Evolutionary conservation across 2,113 vertebrate species (phyloP).

Genomic region (Antennarius striatus): DNA sequence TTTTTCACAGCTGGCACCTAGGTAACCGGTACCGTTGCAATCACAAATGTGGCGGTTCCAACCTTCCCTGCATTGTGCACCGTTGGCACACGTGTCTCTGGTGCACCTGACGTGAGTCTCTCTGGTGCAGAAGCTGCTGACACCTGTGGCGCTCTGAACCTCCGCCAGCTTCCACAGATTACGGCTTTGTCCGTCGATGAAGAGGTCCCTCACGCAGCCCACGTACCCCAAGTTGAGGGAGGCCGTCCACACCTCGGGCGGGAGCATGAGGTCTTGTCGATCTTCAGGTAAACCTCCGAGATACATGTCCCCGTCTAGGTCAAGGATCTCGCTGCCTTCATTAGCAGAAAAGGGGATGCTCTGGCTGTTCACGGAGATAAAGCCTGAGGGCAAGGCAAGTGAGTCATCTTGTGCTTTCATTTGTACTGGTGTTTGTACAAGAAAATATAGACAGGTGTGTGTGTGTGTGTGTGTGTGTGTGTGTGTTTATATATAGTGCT

Average conservation of each 20-base stretch:
- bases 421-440: slow-evolving; percentile 23
- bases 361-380: slow-evolving; percentile 90
- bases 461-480: slow-evolving; percentile 33
- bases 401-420: slow-evolving; percentile 45
- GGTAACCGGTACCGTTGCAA: slow-evolving; percentile 88
- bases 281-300: slow-evolving; percentile 90
- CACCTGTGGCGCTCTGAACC: slow-evolving; percentile 80
- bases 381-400: slow-evolving; percentile 75
- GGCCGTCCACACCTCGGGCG: slow-evolving; percentile 90
- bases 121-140: slow-evolving; percentile 86
- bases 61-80: slow-evolving; percentile 87
- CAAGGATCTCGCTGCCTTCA: slow-evolving; percentile 91
- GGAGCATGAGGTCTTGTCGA: slow-evolving; percentile 80
- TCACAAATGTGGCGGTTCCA: slow-evolving; percentile 95
- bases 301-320: slow-evolving; percentile 91
- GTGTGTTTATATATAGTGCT: slow-evolving; percentile 11
- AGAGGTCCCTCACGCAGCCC: slow-evolving; percentile 91
- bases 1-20: slow-evolving; percentile 86
- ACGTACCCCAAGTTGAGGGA: slow-evolving; percentile 89
- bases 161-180: slow-evolving; percentile 88
- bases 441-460: slow-evolving; percentile 58
- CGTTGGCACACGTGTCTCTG: slow-evolving; percentile 84
- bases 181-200: slow-evolving; percentile 89
- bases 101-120: slow-evolving; percentile 86
- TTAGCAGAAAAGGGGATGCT: slow-evolving; percentile 87